Evolutionary conservation across 2,797 vertebrate species (phyloP), one percentile per base, ranked within the genome.

Genomic region (Clarias laeviceps): DNA sequence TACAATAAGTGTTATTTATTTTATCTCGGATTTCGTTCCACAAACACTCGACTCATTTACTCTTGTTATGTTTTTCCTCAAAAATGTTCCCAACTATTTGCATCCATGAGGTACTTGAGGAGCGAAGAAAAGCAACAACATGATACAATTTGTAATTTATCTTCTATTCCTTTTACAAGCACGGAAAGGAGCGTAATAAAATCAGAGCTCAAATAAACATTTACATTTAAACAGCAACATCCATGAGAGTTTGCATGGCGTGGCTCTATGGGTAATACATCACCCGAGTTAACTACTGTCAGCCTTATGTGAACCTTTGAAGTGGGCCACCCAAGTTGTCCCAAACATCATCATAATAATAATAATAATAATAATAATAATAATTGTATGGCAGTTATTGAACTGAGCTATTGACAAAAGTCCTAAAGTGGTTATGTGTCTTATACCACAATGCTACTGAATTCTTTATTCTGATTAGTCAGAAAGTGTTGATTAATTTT

Each of bases 141-240:
- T 79, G 34, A 78, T 81, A 65, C 62, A 62, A 29, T 85, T 80
- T 84, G 86, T 73, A 82, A 88, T 85, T 82, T 80, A 82, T 85
- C 85, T 82, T 81, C 82, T 54, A 79, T 88, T 78, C 24, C 27
- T 82, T 65, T 86, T 78, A 84, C 74, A 82, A 78, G 82, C 29
- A 77, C 72, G 54, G 78, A 88, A 85, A 79, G 50, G 69, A 85
- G 81, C 64, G 80, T 86, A 85, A 79, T 87, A 80, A 83, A 81
- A 68, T 81, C 81, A 78, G 82, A 83, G 77, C 76, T 85, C 77
- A 65, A 78, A 82, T 88, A 80, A 88, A 91, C 89, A 85, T 86
- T 87, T 82, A 87, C 87, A 87, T 70, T 69, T 80, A 84, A 84
- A 86, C 81, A 77, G 89, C 85, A 87, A 89, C 90, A 89, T 90